Base-by-base conservation (phyloP, 2,113 vertebrate species). In the Gymnocephalus cernua region DNA sequence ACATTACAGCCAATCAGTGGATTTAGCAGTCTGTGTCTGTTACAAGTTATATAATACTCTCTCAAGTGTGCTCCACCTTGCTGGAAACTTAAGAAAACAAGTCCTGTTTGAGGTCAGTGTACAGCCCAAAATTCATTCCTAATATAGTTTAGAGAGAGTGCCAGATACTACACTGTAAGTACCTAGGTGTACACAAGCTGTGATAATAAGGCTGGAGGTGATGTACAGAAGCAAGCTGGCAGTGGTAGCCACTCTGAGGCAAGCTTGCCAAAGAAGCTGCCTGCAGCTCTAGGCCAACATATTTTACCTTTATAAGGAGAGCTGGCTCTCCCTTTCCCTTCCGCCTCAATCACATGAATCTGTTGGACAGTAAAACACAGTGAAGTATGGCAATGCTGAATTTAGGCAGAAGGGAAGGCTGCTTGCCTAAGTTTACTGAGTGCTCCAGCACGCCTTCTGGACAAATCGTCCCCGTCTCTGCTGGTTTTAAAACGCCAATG, bases 221-320 rank as follows among this genome's bases (percentile, higher is more conserved):
- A 86, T 85, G 68, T 74, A 88, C 74, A 85, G 82, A 83, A 51
- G 80, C 25, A 21, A 85, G 79, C 84, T 87, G 90, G 86, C 89
- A 91, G 77, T 14, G 23, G 64, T 29, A 79, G 76, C 51, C 47
- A 35, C 67, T 88, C 86, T 61, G 9, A 82, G 74, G 75, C 62
- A 87, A 70, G 44, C 77, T 16, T 79, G 88, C 86, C 86, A 92
- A 74, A 85, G 84, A 70, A 77, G 70, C 82, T 47, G 84, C 77
- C 72, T 78, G 82, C 73, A 68, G 73, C 74, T 87, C 72, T 44
- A n/a, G 86, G 82, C 86, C 65, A 72, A 87, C 90, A 94, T 93
- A 94, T 92, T 95, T 94, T 94, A 93, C 89, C 93, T 95, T 94
- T 95, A 94, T 94, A 94, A 92, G 94, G 94, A 94, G 65, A 91